Evolutionary conservation across 1,140 invertebrate species (phyloP).

Genomic region (Ceratina calcarata): DNA sequence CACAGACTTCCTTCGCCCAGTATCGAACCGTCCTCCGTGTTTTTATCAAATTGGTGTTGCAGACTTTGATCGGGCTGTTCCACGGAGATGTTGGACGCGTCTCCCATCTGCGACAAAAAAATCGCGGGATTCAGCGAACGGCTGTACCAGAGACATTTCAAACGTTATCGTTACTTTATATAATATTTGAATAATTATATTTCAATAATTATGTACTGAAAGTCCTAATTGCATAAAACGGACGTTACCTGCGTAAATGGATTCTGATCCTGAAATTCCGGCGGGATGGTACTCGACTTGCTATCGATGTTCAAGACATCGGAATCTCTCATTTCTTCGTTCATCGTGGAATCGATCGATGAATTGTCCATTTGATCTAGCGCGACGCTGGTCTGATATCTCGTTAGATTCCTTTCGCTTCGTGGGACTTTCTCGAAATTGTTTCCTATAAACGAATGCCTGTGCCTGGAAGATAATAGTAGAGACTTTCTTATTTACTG

Average conservation of each 20-base stretch:
- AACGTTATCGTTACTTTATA: no score
- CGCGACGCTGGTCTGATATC: conserved; percentile 75
- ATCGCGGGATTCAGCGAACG: neutral
- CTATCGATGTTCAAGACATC: neutral
- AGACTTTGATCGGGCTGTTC: neutral
- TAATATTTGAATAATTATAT: no score
- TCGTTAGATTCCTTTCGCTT: conserved; percentile 70
- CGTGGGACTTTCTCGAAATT: conserved; percentile 70
- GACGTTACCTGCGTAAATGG: conserved; percentile 18
- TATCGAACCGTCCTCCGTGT: neutral
- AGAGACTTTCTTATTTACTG: neutral
- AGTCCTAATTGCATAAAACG: no score
- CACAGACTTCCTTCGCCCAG: conserved; percentile 18
- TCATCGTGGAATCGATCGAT: conserved; percentile 23
- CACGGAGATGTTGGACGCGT: neutral
- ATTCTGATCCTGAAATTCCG: neutral
- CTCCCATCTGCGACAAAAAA: conserved; percentile 14
- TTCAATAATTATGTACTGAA: no score
- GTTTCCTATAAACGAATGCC: conserved; percentile 73
- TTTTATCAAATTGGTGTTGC: neutral
- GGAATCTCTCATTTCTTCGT: conserved; percentile 6
- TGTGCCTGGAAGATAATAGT: conserved; percentile 59
- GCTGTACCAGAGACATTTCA: no score
- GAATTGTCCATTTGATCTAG: conserved; percentile 73
- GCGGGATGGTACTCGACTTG: neutral